These are phyloP conservation scores for Metalampra italica DNA, from an alignment of 2,888 invertebrate genomes.

Conservation along the genomic window DNA sequence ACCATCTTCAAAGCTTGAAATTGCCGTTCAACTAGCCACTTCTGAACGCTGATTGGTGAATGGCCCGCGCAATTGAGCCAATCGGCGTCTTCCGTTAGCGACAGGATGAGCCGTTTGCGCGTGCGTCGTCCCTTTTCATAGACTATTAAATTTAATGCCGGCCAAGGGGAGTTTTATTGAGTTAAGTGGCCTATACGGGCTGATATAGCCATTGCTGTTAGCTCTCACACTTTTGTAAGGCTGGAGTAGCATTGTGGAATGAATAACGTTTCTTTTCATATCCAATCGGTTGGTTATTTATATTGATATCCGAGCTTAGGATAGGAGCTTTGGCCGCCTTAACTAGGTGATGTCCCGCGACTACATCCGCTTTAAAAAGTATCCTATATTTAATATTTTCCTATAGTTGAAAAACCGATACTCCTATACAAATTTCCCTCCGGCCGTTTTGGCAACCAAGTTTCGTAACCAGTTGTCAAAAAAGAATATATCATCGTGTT, in stretches of 20 bases:
- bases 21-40: constrained; percentile 26
- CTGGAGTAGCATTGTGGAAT: constrained; percentile 21
- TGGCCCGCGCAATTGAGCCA: constrained; percentile 70
- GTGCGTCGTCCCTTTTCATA: constrained; percentile 67
- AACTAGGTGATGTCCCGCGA: too few relatives aligned
- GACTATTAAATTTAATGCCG: constrained; percentile 73
- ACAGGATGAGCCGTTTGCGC: constrained; percentile 69
- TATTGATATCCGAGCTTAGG: too few relatives aligned
- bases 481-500: too few relatives aligned
- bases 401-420: too few relatives aligned
- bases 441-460: too few relatives aligned
- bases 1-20: constrained; percentile 10
- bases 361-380: too few relatives aligned
- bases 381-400: too few relatives aligned
- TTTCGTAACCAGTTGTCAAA: too few relatives aligned
- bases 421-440: too few relatives aligned
- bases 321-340: too few relatives aligned
- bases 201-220: constrained; percentile 32
- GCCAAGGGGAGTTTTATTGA: constrained; percentile 73
- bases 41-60: constrained; percentile 70
- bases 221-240: constrained; percentile 28
- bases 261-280: background rate
- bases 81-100: constrained; percentile 71
- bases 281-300: too few relatives aligned
- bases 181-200: constrained; percentile 73